Conservation (phyloP, 2,113 vertebrate genomes). For the Thryonomys swinderianus region DNA sequence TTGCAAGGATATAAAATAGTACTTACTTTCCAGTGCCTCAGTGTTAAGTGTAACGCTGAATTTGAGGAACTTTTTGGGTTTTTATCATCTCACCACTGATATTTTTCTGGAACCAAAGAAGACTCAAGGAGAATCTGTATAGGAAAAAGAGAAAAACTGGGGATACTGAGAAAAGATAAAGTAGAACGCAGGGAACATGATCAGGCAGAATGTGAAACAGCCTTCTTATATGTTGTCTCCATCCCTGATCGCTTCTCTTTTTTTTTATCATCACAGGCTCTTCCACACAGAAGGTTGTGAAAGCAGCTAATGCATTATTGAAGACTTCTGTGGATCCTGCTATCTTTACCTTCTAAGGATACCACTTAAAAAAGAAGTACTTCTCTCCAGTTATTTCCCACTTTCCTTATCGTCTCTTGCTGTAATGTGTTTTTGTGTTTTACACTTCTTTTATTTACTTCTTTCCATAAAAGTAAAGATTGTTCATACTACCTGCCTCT, state of each 20-base stretch:
- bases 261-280: slow-evolving; percentile 22
- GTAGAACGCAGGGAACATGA: not conserved
- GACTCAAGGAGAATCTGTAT: not conserved
- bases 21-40: not conserved
- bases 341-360: not conserved
- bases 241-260: not conserved
- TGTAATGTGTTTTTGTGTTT: not conserved
- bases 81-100: not conserved
- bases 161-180: not conserved
- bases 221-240: accelerated
- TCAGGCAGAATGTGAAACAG: not conserved
- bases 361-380: not conserved
- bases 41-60: not conserved
- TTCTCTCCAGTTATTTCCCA: not conserved
- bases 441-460: not conserved
- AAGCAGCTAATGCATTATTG: slow-evolving; percentile 33
- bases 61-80: too few relatives aligned
- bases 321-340: slow-evolving; percentile 53
- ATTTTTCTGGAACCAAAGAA: not conserved
- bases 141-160: not conserved
- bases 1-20: not conserved
- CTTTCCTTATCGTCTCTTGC: not conserved
- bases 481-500: not conserved
- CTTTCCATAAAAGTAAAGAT: not conserved
- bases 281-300: not conserved